Percentiles rank a stretch among this genome's conserved stretches.
phyloP scores from a whole-genome alignment of 2,113 vertebrate species.

The Callipepla californica region DNA sequence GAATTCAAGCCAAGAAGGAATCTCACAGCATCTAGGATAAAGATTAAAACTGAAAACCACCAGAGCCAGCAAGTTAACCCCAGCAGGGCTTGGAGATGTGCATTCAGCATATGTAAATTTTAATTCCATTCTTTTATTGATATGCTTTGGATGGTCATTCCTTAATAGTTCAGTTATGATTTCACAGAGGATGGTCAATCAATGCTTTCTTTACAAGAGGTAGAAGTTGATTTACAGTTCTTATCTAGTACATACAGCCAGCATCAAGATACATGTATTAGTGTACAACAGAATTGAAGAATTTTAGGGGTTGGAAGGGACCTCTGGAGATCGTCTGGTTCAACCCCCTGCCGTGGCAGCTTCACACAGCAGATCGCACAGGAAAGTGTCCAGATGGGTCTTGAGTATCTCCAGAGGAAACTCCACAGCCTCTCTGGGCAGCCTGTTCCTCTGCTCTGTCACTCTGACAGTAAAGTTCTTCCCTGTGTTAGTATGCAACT shows the following conservation, averaged over 20 bases:
- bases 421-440: no score
- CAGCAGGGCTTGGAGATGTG: not conserved
- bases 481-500: not conserved
- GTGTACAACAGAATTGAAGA: not conserved
- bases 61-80: not conserved
- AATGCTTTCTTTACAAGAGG: conserved; percentile 2
- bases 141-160: not conserved
- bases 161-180: not conserved
- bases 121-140: not conserved
- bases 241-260: conserved; percentile 9
- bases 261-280: not conserved
- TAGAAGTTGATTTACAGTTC: conserved; percentile 36
- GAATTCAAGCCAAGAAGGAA: not conserved
- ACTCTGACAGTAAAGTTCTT: no score
- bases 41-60: not conserved
- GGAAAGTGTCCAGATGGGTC: no score
- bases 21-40: not conserved
- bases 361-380: no score
- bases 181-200: conserved; percentile 65
- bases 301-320: no score
- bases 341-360: no score
- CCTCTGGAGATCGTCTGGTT: no score
- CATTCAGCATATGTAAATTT: conserved; percentile 7
- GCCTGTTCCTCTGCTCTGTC: no score
- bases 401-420: no score